Base-by-base conservation (phyloP, 2,113 vertebrate genomes). In the Setophaga kirtlandii region DNA sequence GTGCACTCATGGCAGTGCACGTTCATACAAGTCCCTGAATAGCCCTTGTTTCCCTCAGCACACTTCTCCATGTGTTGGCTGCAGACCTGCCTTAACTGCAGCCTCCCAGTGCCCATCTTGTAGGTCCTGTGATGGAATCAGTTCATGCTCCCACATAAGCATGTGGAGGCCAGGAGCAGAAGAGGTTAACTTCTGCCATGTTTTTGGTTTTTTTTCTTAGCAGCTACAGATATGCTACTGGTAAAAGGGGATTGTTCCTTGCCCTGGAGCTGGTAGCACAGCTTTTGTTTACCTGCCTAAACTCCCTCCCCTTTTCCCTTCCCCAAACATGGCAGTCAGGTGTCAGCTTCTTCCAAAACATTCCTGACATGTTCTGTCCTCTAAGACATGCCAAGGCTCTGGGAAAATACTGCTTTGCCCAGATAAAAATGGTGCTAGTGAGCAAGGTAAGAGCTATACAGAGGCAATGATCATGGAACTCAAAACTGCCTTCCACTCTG, bases 321-420 rank as follows among this genome's bases (percentile, higher is more conserved):
- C 37, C 9, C 17, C 50, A 41, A 11, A 83, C 6, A 41, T 1
- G 0, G 4, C 0, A 0, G 10, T 33, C 31, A 71, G 16, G 11
- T 58, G 41, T 52, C 71, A 65, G 0, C 17, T 44, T 77, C 53
- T n/a, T 73, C 46, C 1, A 15, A 60, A 42, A 56, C n/a, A 86
- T 35, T 68, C 27, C 21, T 71, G 25, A 62, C 4, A 2, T 41
- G 27, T 22, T 74, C 33, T 79, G 20, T 71, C 7, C 12, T 31
- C 39, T 56, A 56, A 75, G 27, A 46, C 0, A 0, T 18, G 14
- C n/a, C 30, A 47, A 30, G 18, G 23, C 30, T 64, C 63, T 91
- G 37, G 37, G 41, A 69, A 71, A 80, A 47, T 7, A 8, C 19
- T 56, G 10, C 8, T 52, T 73, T 35, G 27, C 76, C 19, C 12